Evolutionary conservation across 2,797 vertebrate species (phyloP).

Genomic region (Poeciliopsis infans): DNA sequence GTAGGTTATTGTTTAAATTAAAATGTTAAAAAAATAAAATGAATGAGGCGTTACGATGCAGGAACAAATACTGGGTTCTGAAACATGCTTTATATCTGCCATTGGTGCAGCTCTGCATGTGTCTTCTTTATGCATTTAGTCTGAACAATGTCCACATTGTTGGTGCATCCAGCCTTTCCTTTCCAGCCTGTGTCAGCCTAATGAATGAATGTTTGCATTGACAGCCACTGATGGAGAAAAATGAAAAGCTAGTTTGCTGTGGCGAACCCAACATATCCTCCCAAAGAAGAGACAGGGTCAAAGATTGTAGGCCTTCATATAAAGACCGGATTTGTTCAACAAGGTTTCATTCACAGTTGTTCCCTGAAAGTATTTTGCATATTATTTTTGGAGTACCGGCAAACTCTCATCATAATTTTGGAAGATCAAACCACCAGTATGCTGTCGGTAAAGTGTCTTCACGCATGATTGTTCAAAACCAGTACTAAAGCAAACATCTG

Average conservation of each 20-base stretch:
- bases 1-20: neutral
- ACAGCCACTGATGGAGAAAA: conserved; percentile 15
- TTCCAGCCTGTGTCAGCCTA: conserved; percentile 24
- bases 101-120: conserved; percentile 9
- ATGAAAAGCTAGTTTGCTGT: neutral
- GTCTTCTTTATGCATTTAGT: conserved; percentile 27
- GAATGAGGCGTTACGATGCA: neutral
- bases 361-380: conserved; percentile 27
- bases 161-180: neutral
- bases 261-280: conserved; percentile 13
- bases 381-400: conserved; percentile 13
- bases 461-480: conserved; percentile 7
- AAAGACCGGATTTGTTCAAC: conserved; percentile 18
- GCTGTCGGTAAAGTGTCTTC: neutral
- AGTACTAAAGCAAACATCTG: conserved; percentile 28
- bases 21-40: neutral
- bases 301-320: conserved; percentile 38
- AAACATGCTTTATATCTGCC: conserved; percentile 11
- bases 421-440: conserved; percentile 33
- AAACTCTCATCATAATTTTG: conserved; percentile 35
- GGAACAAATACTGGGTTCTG: conserved; percentile 4
- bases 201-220: conserved; percentile 24
- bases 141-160: conserved; percentile 57
- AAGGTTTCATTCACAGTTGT: conserved; percentile 56
- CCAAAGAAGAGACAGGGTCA: conserved; percentile 31